Base-by-base conservation (phyloP, 2,797 vertebrate genomes). In the Gallinago nigripennis region DNA sequence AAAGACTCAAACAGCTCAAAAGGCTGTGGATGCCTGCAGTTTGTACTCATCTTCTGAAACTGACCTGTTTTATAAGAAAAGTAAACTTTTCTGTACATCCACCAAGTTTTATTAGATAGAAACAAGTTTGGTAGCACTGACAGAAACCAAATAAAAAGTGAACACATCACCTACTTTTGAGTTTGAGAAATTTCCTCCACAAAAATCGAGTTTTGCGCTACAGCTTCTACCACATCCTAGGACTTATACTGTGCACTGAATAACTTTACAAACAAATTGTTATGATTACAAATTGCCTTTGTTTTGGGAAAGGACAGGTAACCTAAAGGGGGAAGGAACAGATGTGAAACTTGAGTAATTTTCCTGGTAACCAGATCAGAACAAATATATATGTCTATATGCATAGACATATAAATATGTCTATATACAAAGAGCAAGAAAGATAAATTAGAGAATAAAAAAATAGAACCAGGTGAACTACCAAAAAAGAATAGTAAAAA, bases 301-400 rank as follows among this genome's bases (percentile, higher is more conserved):
- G 21, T 50, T 79, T 86, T 75, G 33, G 33, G 45, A 84, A 88
- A 93, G 15, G 27, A 71, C 4, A 53, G 24, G 30, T 48, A 53
- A 78, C 11, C 1, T 4, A 86, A 53, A n/a, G 18, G 8, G 3
- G 7, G 6, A 79, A 76, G 7, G 20, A 88, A 60, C 1, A 78
- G 9, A 66, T 0, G 0, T 13, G 19, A 88, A 82, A 45, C 6
- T 75, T 23, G 2, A 82, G 31, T 53, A 27, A 31, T 21, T 69
- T 60, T 87, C 50, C 45, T 64, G 39, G 35, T 53, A 86, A 64
- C 4, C 68, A 56, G 24, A 60, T 27, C 21, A 92, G 21, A 93
- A 63, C 13, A 85, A 81, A 73, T 27, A 83, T 43, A 17, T 43
- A 43, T 43, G 41, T 43, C 41, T 43, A 43, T 43, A 17, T 43